Conservation (phyloP, 64 coral and sea anemone species). For the Trachythela sp. region DNA sequence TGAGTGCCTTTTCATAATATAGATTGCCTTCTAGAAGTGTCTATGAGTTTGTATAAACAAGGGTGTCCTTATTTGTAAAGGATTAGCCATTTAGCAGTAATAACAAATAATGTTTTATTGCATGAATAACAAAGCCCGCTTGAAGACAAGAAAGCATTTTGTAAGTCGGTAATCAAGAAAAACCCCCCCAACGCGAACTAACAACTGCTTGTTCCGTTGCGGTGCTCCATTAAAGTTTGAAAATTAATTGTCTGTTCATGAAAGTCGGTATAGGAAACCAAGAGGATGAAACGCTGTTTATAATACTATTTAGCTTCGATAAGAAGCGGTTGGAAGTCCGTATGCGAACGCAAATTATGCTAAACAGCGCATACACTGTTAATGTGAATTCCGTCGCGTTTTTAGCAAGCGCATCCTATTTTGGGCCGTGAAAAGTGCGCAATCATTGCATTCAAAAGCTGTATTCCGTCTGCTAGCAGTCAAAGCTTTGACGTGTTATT, state of each 20-base stretch:
- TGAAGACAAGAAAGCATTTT: not conserved
- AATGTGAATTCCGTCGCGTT: not conserved
- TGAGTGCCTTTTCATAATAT: not conserved
- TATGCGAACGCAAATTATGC: not conserved
- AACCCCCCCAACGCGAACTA: not conserved
- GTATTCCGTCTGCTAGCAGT: not conserved
- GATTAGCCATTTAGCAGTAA: slow-evolving; percentile 26
- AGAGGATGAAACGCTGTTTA: not conserved
- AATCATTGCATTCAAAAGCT: not conserved
- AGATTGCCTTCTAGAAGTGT: not conserved
- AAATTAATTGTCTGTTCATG: not conserved
- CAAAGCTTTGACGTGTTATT: not conserved
- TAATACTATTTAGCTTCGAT: not conserved
- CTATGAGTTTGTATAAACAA: slow-evolving; percentile 22
- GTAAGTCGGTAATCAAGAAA: not conserved
- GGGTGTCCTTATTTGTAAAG: slow-evolving; percentile 22
- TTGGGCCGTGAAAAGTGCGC: not conserved
- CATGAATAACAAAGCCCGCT: slow-evolving; percentile 14
- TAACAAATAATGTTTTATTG: slow-evolving; percentile 31
- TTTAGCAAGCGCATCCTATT: not conserved
- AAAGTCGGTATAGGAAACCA: not conserved
- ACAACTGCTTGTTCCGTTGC: not conserved
- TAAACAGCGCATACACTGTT: not conserved
- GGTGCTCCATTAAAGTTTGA: not conserved
- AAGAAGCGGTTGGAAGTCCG: not conserved